Conservation (phyloP, 2,113 vertebrate species). For the Rhinogobius similis region DNA sequence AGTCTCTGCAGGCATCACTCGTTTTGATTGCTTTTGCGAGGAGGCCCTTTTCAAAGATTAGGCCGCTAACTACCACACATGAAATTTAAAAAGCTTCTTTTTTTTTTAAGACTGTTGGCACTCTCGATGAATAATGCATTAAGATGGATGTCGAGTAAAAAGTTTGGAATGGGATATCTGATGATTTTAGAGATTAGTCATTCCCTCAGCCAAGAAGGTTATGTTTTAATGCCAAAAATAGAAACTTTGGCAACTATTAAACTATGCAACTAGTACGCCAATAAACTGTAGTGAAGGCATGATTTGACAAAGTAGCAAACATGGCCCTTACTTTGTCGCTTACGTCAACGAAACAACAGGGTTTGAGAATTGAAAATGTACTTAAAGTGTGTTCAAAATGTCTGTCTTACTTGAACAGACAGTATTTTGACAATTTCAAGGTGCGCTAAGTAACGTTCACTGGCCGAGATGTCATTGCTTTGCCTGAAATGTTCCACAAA, state of each 20-base stretch:
- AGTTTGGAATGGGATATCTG: background rate
- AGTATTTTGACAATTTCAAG: too few species aligned
- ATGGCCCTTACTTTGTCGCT: background rate
- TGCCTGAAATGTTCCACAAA: too few species aligned
- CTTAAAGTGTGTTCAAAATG: background rate
- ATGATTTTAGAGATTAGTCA: background rate
- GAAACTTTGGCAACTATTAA: background rate
- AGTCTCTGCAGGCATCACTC: conserved; percentile 47
- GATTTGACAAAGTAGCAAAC: background rate
- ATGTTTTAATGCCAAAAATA: background rate
- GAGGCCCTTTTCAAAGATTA: conserved; percentile 41
- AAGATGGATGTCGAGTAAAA: background rate
- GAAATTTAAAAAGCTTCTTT: conserved; percentile 37
- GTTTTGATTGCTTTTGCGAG: conserved; percentile 44
- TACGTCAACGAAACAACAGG: background rate
- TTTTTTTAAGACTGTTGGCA: conserved; percentile 10
- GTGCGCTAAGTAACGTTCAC: too few species aligned
- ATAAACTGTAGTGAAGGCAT: too few species aligned
- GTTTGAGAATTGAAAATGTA: background rate
- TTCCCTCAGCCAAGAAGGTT: background rate
- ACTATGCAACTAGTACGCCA: too few species aligned
- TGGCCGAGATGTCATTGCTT: too few species aligned
- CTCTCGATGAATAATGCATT: conserved; percentile 6
- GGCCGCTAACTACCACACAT: conserved; percentile 31
- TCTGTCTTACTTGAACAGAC: too few species aligned